phyloP scores from a whole-genome alignment of 2,888 invertebrate genomes.

The Habrosyne pyritoides region DNA sequence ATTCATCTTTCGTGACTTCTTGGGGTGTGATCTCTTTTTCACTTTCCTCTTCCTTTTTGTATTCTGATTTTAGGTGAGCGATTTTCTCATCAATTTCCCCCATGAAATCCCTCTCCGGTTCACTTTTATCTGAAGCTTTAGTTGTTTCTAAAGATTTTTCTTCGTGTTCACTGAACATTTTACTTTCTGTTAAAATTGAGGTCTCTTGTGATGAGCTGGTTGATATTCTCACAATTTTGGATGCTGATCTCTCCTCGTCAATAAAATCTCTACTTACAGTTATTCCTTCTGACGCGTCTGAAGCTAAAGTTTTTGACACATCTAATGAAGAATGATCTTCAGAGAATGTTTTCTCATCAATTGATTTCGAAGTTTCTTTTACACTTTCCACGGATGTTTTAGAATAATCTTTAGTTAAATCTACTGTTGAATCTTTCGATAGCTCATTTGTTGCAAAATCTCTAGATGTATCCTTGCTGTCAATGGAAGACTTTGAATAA shows the following conservation, averaged over 20 bases:
- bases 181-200: conserved; percentile 72
- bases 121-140: conserved; percentile 51
- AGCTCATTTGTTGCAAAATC: conserved; percentile 79
- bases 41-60: conserved; percentile 53
- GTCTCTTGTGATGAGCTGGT: conserved; percentile 74
- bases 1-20: conserved; percentile 23
- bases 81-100: conserved; percentile 60
- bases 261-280: conserved; percentile 69
- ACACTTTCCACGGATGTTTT: conserved; percentile 78
- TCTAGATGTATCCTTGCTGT: conserved; percentile 78
- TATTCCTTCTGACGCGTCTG: conserved; percentile 72
- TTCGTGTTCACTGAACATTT: conserved; percentile 67
- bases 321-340: conserved; percentile 80
- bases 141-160: conserved; percentile 59
- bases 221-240: conserved; percentile 59
- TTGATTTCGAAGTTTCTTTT: conserved; percentile 72
- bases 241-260: conserved; percentile 69
- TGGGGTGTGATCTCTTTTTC: conserved; percentile 22
- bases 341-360: conserved; percentile 77
- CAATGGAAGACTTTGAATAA: conserved; percentile 78
- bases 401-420: conserved; percentile 73
- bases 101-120: conserved; percentile 55
- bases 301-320: conserved; percentile 77
- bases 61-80: conserved; percentile 54
- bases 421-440: conserved; percentile 78